Evolutionary conservation across 2,888 invertebrate genomes (phyloP).

Genomic region (Orgyia antiqua): DNA sequence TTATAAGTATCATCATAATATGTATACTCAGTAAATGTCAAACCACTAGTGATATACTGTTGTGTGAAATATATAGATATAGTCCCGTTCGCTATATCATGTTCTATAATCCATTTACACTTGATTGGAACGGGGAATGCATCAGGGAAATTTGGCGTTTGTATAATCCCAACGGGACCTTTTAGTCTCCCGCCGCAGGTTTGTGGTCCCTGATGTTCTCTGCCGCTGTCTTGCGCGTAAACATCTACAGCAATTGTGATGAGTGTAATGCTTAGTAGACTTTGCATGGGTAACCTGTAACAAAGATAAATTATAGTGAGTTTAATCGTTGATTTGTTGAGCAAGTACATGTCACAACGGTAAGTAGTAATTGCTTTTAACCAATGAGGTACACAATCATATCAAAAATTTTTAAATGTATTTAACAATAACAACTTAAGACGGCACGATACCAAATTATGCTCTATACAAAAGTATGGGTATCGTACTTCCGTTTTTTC

Average conservation of each 20-base stretch:
- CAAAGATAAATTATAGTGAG: constrained; percentile 17
- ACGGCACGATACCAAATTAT: too few relatives aligned
- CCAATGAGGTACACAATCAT: too few relatives aligned
- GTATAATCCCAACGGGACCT: constrained; percentile 83
- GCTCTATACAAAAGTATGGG: too few relatives aligned
- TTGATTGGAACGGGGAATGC: constrained; percentile 89
- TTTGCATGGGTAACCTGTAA: constrained; percentile 56
- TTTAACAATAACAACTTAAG: too few relatives aligned
- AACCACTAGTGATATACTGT: constrained; percentile 88
- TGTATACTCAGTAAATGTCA: constrained; percentile 86
- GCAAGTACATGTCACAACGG: too few relatives aligned
- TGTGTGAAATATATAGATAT: constrained; percentile 94
- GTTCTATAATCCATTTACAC: constrained; percentile 91
- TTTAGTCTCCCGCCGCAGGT: constrained; percentile 83
- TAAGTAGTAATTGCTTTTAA: too few relatives aligned
- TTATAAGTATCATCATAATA: constrained; percentile 84
- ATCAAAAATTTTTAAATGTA: too few relatives aligned
- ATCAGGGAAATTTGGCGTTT: constrained; percentile 91
- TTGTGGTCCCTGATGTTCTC: constrained; percentile 59
- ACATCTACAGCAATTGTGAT: constrained; percentile 46
- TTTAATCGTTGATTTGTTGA: too few relatives aligned
- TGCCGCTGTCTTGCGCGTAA: constrained; percentile 41
- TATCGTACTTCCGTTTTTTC: too few relatives aligned
- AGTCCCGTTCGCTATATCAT: constrained; percentile 85
- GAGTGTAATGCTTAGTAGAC: constrained; percentile 49